Evolutionary conservation across 2,113 vertebrate species (phyloP), one percentile per base, ranked within the genome.

Genomic region (Eulemur macaco): DNA sequence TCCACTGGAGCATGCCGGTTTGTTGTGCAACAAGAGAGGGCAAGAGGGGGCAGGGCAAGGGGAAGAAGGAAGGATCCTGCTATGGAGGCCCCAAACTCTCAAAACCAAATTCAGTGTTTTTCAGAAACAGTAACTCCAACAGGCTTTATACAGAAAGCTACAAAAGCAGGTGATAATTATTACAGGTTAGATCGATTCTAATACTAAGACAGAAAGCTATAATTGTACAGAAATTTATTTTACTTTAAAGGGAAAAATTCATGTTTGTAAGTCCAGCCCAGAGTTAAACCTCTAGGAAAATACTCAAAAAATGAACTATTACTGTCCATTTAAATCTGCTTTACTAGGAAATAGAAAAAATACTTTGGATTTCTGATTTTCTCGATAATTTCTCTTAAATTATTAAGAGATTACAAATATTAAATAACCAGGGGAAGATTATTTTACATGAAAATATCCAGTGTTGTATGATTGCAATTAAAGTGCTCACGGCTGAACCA

Each of bases 1-100:
- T 18, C 54, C n/a, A 12, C 8, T 2, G 1, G 0, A 37, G 31
- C 56, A 37, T 0, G 0, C 14, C 1, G 0, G 17, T 0, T 5
- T 31, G 7, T 45, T 88, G 92, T 31, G 54, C 88, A 90, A 90
- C 3, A 14, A 76, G 29, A 45, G 8, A 80, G 15, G 60, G 39
- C 14, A 9, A 15, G n/a, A 3, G 6, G 71, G 37, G 78, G 47
- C 58, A 3, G 47, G 80, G 56, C 50, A 21, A 3, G 15, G 56
- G 4, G 0, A 34, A 68, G 56, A 4, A 42, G 60, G 73, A 42
- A 42, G 56, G 27, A 31, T 11, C 52, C 77, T 25, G n/a, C 23
- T 0, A 5, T 1, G 10, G 63, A 50, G 56, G 58, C 21, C 63
- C 71, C 52, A 34, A 54, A 50, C 3, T 1, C 37, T 27, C 83